phyloP scores from a whole-genome alignment of 2,113 vertebrate genomes.

The Stictonetta naevosa region DNA sequence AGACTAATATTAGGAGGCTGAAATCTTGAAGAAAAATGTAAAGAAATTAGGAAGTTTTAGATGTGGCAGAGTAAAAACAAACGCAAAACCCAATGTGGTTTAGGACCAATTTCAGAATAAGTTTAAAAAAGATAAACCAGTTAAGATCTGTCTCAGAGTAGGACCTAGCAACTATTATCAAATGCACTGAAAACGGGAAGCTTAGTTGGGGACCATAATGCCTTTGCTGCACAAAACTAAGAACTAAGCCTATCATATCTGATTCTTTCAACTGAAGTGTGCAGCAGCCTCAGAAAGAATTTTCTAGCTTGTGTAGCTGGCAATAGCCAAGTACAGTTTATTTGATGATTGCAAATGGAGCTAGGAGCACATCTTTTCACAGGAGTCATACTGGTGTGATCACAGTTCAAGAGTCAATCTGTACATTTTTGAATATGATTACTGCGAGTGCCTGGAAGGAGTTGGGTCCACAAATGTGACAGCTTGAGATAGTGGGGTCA shows the following conservation, averaged over 20 bases:
- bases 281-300: background rate
- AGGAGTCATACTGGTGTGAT: background rate
- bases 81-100: background rate
- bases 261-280: background rate
- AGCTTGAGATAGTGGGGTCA: background rate
- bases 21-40: background rate
- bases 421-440: background rate
- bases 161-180: background rate
- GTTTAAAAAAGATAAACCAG: background rate
- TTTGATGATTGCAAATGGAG: background rate
- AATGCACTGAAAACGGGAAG: background rate
- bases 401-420: background rate
- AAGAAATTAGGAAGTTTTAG: background rate
- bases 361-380: background rate
- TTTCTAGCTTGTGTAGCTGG: background rate
- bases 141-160: background rate
- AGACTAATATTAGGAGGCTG: background rate
- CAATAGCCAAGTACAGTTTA: background rate
- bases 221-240: background rate
- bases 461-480: background rate
- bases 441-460: background rate
- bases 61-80: background rate
- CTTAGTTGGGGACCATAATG: background rate
- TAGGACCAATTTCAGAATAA: background rate
- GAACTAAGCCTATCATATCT: background rate